Conservation (phyloP, 2,113 vertebrate species). For the Lagopus muta region DNA sequence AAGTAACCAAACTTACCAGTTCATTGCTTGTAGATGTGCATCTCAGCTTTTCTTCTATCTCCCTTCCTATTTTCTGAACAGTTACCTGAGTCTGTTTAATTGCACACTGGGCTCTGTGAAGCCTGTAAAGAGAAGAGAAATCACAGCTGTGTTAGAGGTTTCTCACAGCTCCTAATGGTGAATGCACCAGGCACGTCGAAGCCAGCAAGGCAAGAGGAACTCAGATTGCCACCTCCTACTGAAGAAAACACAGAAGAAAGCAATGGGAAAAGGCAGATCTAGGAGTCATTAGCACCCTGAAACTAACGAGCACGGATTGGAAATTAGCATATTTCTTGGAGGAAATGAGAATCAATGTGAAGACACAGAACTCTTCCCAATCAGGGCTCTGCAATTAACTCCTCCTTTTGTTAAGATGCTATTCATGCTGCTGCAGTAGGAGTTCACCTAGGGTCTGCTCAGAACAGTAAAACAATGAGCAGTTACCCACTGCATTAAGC, state of each 20-base stretch:
- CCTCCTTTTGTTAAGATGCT: background rate
- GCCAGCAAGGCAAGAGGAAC: accelerated
- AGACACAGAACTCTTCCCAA: background rate
- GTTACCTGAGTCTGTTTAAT: conserved; percentile 99
- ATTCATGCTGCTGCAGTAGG: background rate
- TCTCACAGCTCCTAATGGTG: accelerated
- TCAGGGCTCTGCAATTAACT: background rate
- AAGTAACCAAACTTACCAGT: conserved; percentile 82
- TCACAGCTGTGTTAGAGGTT: conserved; percentile 17
- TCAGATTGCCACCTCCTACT: background rate
- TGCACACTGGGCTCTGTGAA: conserved; percentile 96
- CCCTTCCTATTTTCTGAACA: conserved; percentile 96
- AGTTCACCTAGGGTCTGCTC: background rate
- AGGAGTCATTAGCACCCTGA: background rate
- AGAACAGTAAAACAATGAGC: background rate
- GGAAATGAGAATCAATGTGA: background rate
- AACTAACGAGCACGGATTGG: background rate
- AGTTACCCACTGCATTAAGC: background rate
- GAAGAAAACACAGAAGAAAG: no score
- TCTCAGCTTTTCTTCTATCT: conserved; percentile 97
- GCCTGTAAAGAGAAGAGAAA: conserved; percentile 79
- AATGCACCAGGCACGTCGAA: accelerated
- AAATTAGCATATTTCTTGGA: background rate
- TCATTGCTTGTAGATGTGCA: conserved; percentile 90
- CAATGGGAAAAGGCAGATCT: background rate